These are phyloP conservation scores for Elmis aenea DNA, from an alignment of 2,888 invertebrate species.

Conservation along the genomic window DNA sequence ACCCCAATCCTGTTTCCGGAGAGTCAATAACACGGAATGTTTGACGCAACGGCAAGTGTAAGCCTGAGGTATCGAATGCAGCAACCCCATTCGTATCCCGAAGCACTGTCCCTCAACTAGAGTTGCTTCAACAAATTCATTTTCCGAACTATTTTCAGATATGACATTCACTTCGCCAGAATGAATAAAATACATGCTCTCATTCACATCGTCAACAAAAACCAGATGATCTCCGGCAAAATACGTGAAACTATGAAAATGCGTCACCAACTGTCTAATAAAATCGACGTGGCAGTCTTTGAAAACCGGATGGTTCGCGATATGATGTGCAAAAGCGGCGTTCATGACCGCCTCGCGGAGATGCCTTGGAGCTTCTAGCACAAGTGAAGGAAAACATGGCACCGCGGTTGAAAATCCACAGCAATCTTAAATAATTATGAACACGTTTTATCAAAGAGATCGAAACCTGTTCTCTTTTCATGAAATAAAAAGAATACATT, in stretches of 20 bases:
- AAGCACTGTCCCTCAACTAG: conserved; percentile 10
- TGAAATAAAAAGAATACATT: too few species aligned
- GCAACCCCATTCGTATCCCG: conserved; percentile 12
- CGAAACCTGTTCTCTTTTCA: conserved; percentile 9
- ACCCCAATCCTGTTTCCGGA: conserved; percentile 11
- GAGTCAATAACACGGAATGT: conserved; percentile 4
- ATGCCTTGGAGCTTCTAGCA: conserved; percentile 7
- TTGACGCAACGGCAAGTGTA: conserved; percentile 9
- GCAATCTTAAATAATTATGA: conserved; percentile 4
- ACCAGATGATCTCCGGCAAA: conserved; percentile 12
- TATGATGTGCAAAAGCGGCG: conserved; percentile 9
- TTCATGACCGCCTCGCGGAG: conserved; percentile 9
- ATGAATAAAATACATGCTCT: conserved; percentile 16
- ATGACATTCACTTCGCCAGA: conserved; percentile 10
- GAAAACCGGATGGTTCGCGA: conserved; percentile 11
- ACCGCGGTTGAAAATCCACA: conserved; percentile 9
- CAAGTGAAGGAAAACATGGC: conserved; percentile 6
- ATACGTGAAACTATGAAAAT: conserved; percentile 6
- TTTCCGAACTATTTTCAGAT: conserved; percentile 8
- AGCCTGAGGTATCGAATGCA: conserved; percentile 7
- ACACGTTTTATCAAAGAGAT: not conserved
- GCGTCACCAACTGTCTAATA: conserved; percentile 11
- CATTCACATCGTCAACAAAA: conserved; percentile 13
- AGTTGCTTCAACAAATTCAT: conserved; percentile 6
- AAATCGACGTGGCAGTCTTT: conserved; percentile 13